Conservation (phyloP, 2,113 vertebrate species). For the Cygnus buccinator region DNA sequence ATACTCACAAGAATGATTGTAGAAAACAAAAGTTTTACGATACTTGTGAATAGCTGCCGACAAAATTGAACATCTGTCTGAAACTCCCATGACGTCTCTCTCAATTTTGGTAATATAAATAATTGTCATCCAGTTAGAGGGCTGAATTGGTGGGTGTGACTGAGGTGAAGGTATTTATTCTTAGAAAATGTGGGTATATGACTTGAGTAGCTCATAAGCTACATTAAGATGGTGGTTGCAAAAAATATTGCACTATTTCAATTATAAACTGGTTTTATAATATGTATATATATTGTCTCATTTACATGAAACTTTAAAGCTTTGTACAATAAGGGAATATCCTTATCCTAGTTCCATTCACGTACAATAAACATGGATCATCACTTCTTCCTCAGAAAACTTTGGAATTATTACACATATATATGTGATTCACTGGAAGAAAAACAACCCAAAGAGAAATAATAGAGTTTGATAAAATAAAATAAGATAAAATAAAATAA, state of each 20-base stretch:
- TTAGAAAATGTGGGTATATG: neutral
- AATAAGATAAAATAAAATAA: neutral
- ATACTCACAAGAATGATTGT: neutral
- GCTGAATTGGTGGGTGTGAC: neutral
- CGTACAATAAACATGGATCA: neutral
- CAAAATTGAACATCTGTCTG: neutral
- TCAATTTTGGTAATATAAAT: neutral
- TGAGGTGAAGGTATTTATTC: neutral
- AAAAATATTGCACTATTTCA: neutral
- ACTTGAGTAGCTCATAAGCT: neutral
- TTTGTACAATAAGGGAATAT: neutral
- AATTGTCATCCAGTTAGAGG: neutral
- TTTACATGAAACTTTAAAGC: neutral
- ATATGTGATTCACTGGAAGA: neutral
- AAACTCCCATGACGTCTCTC: neutral
- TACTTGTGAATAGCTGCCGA: neutral
- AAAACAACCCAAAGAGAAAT: neutral
- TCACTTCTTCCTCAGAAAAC: neutral
- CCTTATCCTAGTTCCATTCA: neutral
- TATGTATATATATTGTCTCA: neutral
- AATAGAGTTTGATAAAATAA: neutral
- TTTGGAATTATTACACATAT: neutral
- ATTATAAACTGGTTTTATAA: neutral
- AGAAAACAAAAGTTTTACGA: neutral
- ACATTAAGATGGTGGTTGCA: neutral